These are phyloP conservation scores for Trachymyrmex cornetzi DNA, from an alignment of 1,140 invertebrate species.

Conservation along the genomic window DNA sequence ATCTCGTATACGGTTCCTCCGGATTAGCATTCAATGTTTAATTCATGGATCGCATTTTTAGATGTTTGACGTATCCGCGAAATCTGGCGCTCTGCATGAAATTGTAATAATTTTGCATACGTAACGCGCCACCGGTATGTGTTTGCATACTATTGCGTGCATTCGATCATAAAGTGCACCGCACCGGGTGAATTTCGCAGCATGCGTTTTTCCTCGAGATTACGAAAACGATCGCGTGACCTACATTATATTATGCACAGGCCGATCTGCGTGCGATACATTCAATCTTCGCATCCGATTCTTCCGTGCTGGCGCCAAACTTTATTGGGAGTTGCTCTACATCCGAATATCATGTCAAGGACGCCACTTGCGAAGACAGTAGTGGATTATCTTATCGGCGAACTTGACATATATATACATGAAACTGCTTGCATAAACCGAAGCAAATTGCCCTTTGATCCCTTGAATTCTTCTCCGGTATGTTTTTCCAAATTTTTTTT, in stretches of 20 bases:
- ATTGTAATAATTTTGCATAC: constrained; percentile 39
- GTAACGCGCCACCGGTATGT: not conserved
- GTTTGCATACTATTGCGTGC: constrained; percentile 3
- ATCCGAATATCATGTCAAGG: constrained; percentile 70
- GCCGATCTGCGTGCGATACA: not conserved
- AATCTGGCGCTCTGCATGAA: constrained; percentile 30
- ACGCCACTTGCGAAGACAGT: constrained; percentile 11
- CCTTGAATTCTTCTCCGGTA: not conserved
- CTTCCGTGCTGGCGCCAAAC: constrained; percentile 14
- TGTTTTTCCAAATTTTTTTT: not conserved
- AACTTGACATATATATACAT: constrained; percentile 50
- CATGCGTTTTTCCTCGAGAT: not conserved
- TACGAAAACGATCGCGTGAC: constrained; percentile 38
- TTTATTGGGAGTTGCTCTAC: constrained; percentile 51
- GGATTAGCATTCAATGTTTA: constrained; percentile 35
- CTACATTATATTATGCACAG: constrained; percentile 5
- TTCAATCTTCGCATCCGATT: not conserved
- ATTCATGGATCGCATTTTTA: constrained; percentile 35
- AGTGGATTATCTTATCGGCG: constrained; percentile 17
- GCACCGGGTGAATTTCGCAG: not conserved
- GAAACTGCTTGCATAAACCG: not conserved
- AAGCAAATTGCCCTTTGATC: not conserved
- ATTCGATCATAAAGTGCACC: not conserved
- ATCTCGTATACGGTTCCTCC: not conserved
- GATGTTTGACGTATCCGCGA: not conserved